Evolutionary conservation across 1,140 invertebrate species (phyloP).

Genomic region (Condylostylus longicornis): DNA sequence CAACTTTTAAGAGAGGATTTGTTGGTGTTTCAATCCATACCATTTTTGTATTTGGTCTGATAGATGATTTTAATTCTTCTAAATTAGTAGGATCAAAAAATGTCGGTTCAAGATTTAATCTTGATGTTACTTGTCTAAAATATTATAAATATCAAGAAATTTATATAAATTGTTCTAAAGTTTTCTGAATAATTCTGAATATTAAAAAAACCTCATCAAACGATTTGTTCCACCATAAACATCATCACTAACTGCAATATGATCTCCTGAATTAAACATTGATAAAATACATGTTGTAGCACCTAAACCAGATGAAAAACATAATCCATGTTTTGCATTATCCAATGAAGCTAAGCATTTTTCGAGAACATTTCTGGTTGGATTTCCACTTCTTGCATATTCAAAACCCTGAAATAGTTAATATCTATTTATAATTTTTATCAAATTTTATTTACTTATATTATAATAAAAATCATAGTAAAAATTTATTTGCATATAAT

Average conservation of each 20-base stretch:
- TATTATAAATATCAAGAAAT: too few species aligned
- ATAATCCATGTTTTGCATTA: constrained; percentile 69
- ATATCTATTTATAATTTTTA: not conserved
- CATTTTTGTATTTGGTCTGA: constrained; percentile 81
- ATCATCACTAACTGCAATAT: constrained; percentile 83
- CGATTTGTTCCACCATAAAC: constrained; percentile 87
- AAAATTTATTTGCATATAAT: constrained; percentile 1
- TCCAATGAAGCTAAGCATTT: constrained; percentile 81
- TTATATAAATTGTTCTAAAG: not conserved
- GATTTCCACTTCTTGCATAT: constrained; percentile 90
- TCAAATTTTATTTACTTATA: not conserved
- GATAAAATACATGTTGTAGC: constrained; percentile 60
- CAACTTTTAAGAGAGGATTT: constrained; percentile 88
- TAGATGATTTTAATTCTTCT: constrained; percentile 47
- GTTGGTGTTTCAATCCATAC: constrained; percentile 96
- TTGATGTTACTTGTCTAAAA: constrained; percentile 42
- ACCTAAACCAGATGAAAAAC: constrained; percentile 82
- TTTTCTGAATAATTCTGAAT: too few species aligned
- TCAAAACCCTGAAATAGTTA: constrained; percentile 58
- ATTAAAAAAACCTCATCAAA: constrained; percentile 22
- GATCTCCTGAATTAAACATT: constrained; percentile 71
- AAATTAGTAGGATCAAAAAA: constrained; percentile 71
- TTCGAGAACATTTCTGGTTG: constrained; percentile 79
- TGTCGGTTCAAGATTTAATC: constrained; percentile 53
- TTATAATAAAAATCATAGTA: not conserved